Conservation (phyloP, 2,888 invertebrate species). For the Drepana falcataria region DNA sequence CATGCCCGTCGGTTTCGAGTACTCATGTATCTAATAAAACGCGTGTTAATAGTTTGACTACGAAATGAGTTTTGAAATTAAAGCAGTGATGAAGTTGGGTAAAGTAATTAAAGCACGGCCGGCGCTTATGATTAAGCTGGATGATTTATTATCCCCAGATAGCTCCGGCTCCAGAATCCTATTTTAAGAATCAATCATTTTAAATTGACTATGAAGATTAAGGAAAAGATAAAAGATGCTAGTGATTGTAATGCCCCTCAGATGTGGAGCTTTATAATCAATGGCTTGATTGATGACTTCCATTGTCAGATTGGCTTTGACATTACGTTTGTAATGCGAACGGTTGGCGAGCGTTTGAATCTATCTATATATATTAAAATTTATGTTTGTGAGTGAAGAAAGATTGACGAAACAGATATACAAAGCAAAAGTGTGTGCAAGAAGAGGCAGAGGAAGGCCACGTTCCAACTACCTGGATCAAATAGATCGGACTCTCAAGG, state of each 20-base stretch:
- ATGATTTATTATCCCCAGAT: conserved; percentile 33
- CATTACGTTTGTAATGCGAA: background rate
- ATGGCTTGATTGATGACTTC: conserved; percentile 21
- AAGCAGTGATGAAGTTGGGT: conserved; percentile 16
- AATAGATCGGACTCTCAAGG: no score
- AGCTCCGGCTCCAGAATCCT: conserved; percentile 15
- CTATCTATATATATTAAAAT: no score
- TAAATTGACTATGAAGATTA: conserved; percentile 45
- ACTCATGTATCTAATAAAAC: no score
- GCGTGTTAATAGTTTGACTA: background rate
- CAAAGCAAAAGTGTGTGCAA: no score
- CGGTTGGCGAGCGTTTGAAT: no score
- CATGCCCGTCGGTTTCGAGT: no score
- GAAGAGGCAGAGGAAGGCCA: no score
- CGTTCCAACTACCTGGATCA: no score
- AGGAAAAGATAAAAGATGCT: conserved; percentile 19
- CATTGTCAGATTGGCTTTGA: background rate
- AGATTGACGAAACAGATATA: no score
- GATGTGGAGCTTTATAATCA: conserved; percentile 7
- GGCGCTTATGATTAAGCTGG: conserved; percentile 14
- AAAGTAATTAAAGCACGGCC: conserved; percentile 29
- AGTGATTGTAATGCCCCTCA: conserved; percentile 10
- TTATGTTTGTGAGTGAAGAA: no score
- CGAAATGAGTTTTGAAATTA: background rate
- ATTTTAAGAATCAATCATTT: conserved; percentile 46